Evolutionary conservation across 2,797 vertebrate species (phyloP).

Genomic region (Micropoecilia bifurca): DNA sequence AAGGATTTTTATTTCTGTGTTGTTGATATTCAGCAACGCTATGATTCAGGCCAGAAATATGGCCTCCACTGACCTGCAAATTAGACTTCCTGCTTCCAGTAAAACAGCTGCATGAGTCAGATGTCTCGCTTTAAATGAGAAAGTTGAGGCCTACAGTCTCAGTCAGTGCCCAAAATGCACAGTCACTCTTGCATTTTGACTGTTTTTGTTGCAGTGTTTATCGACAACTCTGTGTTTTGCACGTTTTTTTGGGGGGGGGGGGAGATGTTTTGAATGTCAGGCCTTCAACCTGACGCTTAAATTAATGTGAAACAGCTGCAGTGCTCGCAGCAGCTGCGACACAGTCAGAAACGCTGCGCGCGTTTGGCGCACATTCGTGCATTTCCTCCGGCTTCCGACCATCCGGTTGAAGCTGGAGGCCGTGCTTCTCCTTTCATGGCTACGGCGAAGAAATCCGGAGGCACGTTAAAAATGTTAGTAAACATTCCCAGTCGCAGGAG

Average conservation of each 20-base stretch:
- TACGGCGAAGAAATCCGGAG: constrained; percentile 22
- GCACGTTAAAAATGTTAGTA: constrained; percentile 46
- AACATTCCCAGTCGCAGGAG: constrained; percentile 56
- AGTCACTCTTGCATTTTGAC: constrained; percentile 21
- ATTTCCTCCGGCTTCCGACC: constrained; percentile 1
- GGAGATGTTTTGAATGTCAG: too few relatives aligned
- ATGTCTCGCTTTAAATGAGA: constrained; percentile 14
- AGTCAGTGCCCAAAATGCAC: constrained; percentile 16
- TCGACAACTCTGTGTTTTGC: neutral
- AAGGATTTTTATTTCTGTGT: neutral
- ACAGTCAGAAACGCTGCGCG: neutral
- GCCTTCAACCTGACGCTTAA: constrained; percentile 9
- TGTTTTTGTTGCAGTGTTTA: constrained; percentile 13
- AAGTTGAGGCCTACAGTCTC: constrained; percentile 16
- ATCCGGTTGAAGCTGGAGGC: neutral
- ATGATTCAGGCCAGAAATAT: neutral
- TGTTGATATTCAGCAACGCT: neutral
- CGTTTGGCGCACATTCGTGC: neutral
- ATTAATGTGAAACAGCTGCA: neutral
- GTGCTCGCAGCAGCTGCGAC: neutral
- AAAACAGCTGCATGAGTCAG: constrained; percentile 17
- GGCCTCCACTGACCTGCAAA: neutral
- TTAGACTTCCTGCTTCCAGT: constrained; percentile 14
- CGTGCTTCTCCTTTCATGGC: neutral
- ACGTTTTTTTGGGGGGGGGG: too few relatives aligned